These are phyloP conservation scores for Dasyprocta punctata DNA, from an alignment of 2,113 vertebrate genomes.

Conservation along the genomic window DNA sequence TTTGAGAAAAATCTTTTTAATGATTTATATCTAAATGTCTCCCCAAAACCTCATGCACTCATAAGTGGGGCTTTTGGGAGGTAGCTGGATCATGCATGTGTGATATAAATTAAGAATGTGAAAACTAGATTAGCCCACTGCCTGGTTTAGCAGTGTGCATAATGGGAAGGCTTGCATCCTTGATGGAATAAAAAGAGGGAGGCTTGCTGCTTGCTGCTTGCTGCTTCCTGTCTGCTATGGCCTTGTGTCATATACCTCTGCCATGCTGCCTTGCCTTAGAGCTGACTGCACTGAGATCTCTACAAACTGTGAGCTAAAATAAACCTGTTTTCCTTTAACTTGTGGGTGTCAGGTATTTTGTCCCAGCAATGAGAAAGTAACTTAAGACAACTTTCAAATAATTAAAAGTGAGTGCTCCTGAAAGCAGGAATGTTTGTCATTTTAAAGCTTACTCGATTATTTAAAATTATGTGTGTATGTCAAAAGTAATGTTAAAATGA, in stretches of 20 bases:
- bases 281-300: neutral
- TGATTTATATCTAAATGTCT: neutral
- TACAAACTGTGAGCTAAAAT: neutral
- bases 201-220: neutral
- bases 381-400: neutral
- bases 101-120: neutral
- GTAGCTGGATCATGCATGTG: neutral
- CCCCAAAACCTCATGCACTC: neutral
- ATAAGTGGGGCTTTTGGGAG: neutral
- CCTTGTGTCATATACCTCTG: neutral
- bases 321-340: neutral
- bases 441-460: neutral
- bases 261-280: neutral
- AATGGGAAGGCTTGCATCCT: neutral
- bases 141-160: neutral
- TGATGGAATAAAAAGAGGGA: neutral
- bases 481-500: constrained; percentile 21
- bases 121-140: neutral
- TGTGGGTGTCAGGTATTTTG: neutral
- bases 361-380: neutral
- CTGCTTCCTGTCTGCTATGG: neutral
- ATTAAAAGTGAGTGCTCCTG: neutral
- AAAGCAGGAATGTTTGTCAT: neutral
- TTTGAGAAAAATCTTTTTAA: neutral
- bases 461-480: neutral